Base-by-base conservation (phyloP, 1,140 invertebrate genomes). In the Pomacea maculata region DNA sequence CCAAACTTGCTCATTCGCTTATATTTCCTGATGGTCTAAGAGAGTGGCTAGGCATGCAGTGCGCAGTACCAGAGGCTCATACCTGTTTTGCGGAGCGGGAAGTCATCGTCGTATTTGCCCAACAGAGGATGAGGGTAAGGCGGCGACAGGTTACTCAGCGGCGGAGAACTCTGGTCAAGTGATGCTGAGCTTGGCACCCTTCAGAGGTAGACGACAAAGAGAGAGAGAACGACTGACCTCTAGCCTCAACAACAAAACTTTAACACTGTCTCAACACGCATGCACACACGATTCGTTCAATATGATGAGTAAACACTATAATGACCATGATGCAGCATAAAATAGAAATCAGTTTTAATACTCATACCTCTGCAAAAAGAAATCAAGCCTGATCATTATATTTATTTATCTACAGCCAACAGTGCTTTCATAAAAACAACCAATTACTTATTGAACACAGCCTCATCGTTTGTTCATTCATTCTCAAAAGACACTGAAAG, bases 51-150 rank as follows among this genome's bases (percentile, higher is more conserved):
- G 29, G 6, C 77, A 67, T 25, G 21, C 67, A 21, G 45, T 64
- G 52, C 45, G 55, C 29, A n/a, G 63, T 34, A 7, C 57, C 45
- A 7, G 15, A 19, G 55, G 19, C 61, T 77, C 88, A 81, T 93
- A 98, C 97, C 97, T 93, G 97, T 98, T 94, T 98, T 99, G 83
- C 97, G 91, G 5, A 98, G 93, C 71, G 97, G 97, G 91, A 97
- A 98, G 92, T 98, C 97, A 84, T 95, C 94, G 86, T 95, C 95
- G 88, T 95, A 95, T 92, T 95, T 95, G 86, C 93, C 93, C 54
- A 93, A 88, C 55, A 94, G 91, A 45, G 89, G 88, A 82, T 90
- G 89, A 70, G 91, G 88, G 86, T 89, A 93, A 73, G 92, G 88
- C 75, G 92, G 87, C 61, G 89, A 89, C 80, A 89, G 83, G 14